Conservation (phyloP, 2,113 vertebrate species). For the Larimichthys polyactis region DNA sequence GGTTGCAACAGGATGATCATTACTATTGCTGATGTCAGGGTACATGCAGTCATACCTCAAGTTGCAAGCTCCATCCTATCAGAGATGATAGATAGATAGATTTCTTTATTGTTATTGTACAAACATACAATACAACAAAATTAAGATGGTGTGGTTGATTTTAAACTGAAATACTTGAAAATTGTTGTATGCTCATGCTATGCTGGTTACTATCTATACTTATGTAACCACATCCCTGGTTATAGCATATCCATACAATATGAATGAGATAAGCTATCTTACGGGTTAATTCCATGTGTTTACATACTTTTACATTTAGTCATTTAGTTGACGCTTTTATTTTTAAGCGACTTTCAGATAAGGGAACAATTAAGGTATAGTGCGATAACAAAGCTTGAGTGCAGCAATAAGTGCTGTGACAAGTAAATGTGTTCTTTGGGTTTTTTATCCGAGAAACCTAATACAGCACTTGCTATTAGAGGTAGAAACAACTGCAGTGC, state of each 20-base stretch:
- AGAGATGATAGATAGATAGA: not conserved
- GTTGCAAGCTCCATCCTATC: not conserved
- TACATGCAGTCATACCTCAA: not conserved
- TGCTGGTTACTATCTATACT: too few relatives aligned
- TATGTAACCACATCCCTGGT: not conserved
- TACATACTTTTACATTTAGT: too few relatives aligned
- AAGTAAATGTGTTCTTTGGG: not conserved
- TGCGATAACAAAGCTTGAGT: too few relatives aligned
- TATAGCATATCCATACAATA: not conserved
- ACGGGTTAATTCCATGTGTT: not conserved
- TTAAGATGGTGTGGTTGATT: too few relatives aligned
- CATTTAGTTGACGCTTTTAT: too few relatives aligned
- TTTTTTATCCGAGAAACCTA: too few relatives aligned
- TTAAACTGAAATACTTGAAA: too few relatives aligned
- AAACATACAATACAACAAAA: too few relatives aligned
- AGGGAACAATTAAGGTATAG: too few relatives aligned
- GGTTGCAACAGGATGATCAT: slow-evolving; percentile 3
- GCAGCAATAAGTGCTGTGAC: too few relatives aligned
- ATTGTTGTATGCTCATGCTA: not conserved
- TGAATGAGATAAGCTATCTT: not conserved
- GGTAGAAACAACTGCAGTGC: not conserved
- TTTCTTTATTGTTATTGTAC: too few relatives aligned
- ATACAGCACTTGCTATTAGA: not conserved
- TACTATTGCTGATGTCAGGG: not conserved
- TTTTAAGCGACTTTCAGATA: too few relatives aligned